Base-by-base conservation (phyloP, 1,140 invertebrate species). In the Amyelois transitella region DNA sequence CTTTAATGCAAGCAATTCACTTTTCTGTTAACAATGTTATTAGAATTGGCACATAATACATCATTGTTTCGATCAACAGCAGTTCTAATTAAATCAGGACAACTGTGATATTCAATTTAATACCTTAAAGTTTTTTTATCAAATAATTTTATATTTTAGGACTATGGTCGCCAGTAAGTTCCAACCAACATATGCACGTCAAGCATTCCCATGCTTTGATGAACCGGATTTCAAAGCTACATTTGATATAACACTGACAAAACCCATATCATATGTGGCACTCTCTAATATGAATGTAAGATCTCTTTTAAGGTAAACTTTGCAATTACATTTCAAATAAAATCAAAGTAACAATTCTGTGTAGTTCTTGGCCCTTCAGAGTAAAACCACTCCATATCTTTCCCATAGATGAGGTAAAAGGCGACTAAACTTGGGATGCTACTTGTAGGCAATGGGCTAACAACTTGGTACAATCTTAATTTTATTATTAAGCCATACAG, bases 201-300 rank as follows among this genome's bases (percentile, higher is more conserved):
- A 93, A 81, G 94, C 95, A 0, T 99, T 98, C 75, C 97, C 98
- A 0, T 98, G 97, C 80, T 98, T 98, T 78, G 98, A 99, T 86
- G 98, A 99, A 78, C 98, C 98, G 0, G 91, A 93, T 25, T 94
- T 98, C 68, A 99, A 99, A 89, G 96, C 97, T 0, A 93, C 92
- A 57, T 99, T 94, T 89, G 91, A 90, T 20, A 91, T 98, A 8
- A 92, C 92, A 6, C 73, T 98, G 0, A 92, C 94, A 2, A 92
- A 93, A 67, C 94, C 94, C 0, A 70, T 89, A 32, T 87, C 89
- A 24, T 95, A 96, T 73, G 90, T 91, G 49, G 94, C 95, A 6
- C 83, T 97, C 7, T 96, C 95, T 0, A 97, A 97, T 72, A 96
- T 96, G 94, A 90, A 92, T 80, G 89, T 90, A 70, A 84, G 88